Evolutionary conservation across 2,113 vertebrate species (phyloP).

Genomic region (Dromas ardeola): DNA sequence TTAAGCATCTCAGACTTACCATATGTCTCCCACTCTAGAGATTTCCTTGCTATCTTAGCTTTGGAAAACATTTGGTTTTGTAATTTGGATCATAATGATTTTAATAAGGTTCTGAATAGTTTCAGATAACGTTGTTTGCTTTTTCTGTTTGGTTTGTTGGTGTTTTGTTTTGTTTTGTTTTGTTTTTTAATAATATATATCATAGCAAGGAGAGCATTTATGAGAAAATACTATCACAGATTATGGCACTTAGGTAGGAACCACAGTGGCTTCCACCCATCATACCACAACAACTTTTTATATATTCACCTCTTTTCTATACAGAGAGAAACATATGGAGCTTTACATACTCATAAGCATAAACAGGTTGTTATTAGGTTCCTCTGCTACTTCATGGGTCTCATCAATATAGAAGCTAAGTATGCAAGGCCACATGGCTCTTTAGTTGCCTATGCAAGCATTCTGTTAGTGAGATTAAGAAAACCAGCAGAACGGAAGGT

Average conservation of each 20-base stretch:
- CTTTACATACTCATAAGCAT: conserved; percentile 44
- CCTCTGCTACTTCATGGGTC: conserved; percentile 2
- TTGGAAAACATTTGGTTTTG: conserved; percentile 22
- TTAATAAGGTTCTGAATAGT: conserved; percentile 38
- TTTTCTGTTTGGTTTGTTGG: neutral
- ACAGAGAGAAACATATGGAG: conserved; percentile 38
- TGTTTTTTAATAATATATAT: neutral
- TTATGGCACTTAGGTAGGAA: conserved; percentile 27
- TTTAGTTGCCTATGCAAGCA: conserved; percentile 1
- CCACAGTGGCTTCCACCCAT: conserved; percentile 43
- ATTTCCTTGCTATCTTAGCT: neutral
- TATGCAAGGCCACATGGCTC: conserved; percentile 15
- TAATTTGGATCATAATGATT: conserved; percentile 41
- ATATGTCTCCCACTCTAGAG: neutral
- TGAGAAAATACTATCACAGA: neutral
- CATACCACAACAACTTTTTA: conserved; percentile 35
- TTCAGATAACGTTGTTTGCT: neutral
- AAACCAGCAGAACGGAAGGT: conserved; percentile 10
- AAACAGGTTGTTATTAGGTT: conserved; percentile 61
- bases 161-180: neutral
- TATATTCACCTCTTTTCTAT: conserved; percentile 46
- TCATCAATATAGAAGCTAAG: conserved; percentile 8
- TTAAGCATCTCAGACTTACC: neutral
- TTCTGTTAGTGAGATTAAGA: conserved; percentile 53
- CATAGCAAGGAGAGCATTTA: conserved; percentile 5